Base-by-base conservation (phyloP, 2,888 invertebrate genomes). In the Pantelozetes paolii region DNA sequence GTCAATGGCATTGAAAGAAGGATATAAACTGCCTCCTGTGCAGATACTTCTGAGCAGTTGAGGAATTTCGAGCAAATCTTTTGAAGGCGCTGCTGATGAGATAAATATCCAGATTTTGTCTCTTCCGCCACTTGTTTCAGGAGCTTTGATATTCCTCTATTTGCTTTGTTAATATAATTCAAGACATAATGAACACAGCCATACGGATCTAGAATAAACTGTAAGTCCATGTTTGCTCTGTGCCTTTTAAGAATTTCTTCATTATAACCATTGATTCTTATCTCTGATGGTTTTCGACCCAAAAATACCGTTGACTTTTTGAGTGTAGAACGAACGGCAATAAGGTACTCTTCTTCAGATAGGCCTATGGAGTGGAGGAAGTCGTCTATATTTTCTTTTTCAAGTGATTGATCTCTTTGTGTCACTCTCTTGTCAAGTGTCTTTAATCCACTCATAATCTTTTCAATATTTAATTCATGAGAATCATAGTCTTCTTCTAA, bases 21-120 rank as follows among this genome's bases (percentile, higher is more conserved):
- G 2, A 77, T 73, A 75, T 78, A 79, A 2, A 73, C 78, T 59
- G 79, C 79, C 72, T 80, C 80, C 71, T 80, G 80, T 11, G 80
- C 79, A 71, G 77, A 76, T 5, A 80, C 75, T 75, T 80, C 79
- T 1, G 76, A 77, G 28, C 74, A 50, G 75, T 79, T 79, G 0
- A 79, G 69, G 70, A 80, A 79, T 45, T 75, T 76, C 59, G 78
- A 78, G 45, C 77, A 79, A 50, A 80, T 73, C 0, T 23, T 15
- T 32, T 73, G 71, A 8, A 79, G 71, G 36, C 78, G 67, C 71
- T 77, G 71, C 72, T 71, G 78, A 1, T 80, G 48, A 20, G 67
- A 76, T 1, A 70, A 18, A 71, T 80, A 79, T 40, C 79, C 80
- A 40, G 76, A 72, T 59, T 75, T 76, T 6, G 76, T 76, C 71